Evolutionary conservation across 2,888 invertebrate species (phyloP), one percentile per base, ranked within the genome.

Genomic region (Eupithecia abbreviata): DNA sequence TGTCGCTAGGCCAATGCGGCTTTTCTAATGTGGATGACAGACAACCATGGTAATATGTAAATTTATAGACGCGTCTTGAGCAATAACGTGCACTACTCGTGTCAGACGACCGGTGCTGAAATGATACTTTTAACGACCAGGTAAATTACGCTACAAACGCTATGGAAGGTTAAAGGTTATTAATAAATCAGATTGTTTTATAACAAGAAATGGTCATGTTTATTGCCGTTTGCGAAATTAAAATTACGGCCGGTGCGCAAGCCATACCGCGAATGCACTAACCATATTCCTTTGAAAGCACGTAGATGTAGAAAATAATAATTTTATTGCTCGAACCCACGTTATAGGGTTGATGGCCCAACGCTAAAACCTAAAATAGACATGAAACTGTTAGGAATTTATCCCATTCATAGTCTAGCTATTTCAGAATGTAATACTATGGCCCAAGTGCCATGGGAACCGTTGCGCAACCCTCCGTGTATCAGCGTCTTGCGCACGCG

Each of bases 311-410:
- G 72, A 78, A 70, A 78, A 77, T 76, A 75, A 75, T 77, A 76
- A 74, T 78, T 79, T 77, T 81, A 79, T 76, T 70, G 78, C 74
- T 68, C 73, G 70, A 76, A 65, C 65, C 70, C 43, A 71, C 75
- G 72, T 75, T 76, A 81, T 71, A 77, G 58, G 72, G 79, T 78
- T 80, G 79, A 79, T 65, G 78, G 66, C 67, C 72, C 74, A 75
- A 73, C 80, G 77, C 77, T 77, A 77, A 73, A 68, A 77, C 83
- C 85, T 85, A 80, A 85, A 90, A 86, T 86, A 85, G 85, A 82
- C 84, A 85, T 85, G 83, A 84, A 86, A 86, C 86, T 85, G 86
- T 85, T 85, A 85, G 87, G 87, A 90, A 88, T 90, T 85, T 84
- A 82, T 81, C 82, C 86, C 87, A 88, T 89, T 89, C 89, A 88